Base-by-base conservation (phyloP, 2,797 vertebrate genomes). In the Pempheris klunzingeri region DNA sequence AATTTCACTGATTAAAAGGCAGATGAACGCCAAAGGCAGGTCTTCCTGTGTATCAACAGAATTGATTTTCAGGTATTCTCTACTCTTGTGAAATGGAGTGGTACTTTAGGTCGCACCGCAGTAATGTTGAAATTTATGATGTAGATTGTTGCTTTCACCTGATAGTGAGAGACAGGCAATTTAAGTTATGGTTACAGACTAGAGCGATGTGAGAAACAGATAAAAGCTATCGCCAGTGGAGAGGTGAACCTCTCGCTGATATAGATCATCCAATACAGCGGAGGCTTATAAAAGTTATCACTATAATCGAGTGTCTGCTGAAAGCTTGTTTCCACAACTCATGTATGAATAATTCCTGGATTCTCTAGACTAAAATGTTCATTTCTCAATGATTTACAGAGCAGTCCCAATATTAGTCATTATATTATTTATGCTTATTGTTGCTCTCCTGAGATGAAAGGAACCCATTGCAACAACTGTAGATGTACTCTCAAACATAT, bases 101-200 rank as follows among this genome's bases (percentile, higher is more conserved):
- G n/a, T 39, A 69, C 58, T 79, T 66, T 55, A 73, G 24, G 60
- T 50, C 50, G 28, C 17, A 46, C 43, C 5, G 11, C 28, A 4
- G 8, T 70, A 49, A 83, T 77, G 77, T 50, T 57, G 38, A 67
- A 78, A 78, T 79, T 80, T 50, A 80, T 76, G 54, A 88, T 84
- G 69, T 61, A 80, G 74, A 88, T 85, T 76, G 74, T 77, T 50
- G 52, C 74, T 63, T 59, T 77, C 72, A 44, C 32, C 82, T 52
- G 80, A 91, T 78, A 79, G 77, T 53, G 72, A 79, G 58, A 80
- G 81, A 72, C 69, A 81, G 77, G 80, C 74, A 70, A 82, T 91
- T 88, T 89, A 75, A 65, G 74, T 81, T 82, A 82, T 43, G 53
- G 36, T 57, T 78, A n/a, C 38, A 71, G 72, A 64, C 78, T 64